These are phyloP conservation scores for Dryobates pubescens DNA, from an alignment of 2,797 vertebrate genomes.

Conservation along the genomic window DNA sequence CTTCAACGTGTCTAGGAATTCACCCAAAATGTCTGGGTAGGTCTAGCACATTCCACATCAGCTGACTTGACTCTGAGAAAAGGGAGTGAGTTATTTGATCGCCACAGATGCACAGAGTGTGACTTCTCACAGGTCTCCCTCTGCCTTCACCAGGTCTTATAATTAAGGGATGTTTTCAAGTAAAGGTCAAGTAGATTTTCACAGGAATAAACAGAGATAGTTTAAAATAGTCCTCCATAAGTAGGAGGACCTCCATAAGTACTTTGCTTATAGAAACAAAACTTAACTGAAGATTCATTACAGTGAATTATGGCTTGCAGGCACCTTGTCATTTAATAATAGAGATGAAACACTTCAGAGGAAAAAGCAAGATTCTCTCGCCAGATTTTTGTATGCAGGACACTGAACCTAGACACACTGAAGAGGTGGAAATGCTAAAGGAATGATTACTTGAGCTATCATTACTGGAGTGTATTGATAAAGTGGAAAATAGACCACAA, in stretches of 20 bases:
- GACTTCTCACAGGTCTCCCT: not conserved
- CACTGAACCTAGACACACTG: not conserved
- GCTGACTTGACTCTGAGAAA: not conserved
- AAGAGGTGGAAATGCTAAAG: not conserved
- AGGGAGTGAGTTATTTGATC: not conserved
- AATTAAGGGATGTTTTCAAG: not conserved
- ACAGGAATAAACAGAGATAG: not conserved
- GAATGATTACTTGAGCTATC: not conserved
- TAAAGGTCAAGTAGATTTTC: conserved; percentile 1
- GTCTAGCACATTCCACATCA: conserved; percentile 21
- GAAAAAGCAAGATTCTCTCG: not conserved
- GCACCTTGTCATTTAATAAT: not conserved
- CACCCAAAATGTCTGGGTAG: not conserved
- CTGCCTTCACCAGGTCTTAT: not conserved
- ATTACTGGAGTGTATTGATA: not conserved
- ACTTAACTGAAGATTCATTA: not conserved
- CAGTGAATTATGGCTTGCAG: not conserved
- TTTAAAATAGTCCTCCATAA: not conserved
- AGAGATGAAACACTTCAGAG: not conserved
- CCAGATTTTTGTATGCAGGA: not conserved
- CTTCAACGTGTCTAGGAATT: conserved; percentile 13
- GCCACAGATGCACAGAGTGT: not conserved
- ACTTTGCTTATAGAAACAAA: not conserved
- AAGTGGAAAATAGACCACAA: not conserved
- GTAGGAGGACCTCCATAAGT: not conserved